These are phyloP conservation scores for Centroberyx gerrardi DNA, from an alignment of 2,797 vertebrate species.

Conservation along the genomic window DNA sequence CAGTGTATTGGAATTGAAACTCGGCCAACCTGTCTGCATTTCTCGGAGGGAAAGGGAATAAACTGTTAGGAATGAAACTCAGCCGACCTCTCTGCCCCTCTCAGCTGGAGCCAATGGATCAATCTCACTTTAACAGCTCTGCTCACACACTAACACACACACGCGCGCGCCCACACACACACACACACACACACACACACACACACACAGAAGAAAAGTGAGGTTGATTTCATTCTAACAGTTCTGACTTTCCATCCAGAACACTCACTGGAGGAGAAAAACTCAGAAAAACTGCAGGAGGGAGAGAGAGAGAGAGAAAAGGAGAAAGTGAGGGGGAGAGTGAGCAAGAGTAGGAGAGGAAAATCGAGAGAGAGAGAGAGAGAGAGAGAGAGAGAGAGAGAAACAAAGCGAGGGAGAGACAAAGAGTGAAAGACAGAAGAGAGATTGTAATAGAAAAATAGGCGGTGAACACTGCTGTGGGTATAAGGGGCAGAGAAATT, in stretches of 20 bases:
- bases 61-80: conserved; percentile 56
- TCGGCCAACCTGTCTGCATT: conserved; percentile 40
- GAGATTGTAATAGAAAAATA: background rate
- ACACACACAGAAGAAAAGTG: conserved; percentile 19
- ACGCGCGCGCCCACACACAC: conserved; percentile 2
- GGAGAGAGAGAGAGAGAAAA: conserved; percentile 12
- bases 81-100: conserved; percentile 53
- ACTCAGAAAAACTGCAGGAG: conserved; percentile 40
- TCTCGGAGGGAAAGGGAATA: conserved; percentile 30
- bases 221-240: conserved; percentile 63
- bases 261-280: conserved; percentile 51
- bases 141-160: conserved; percentile 8
- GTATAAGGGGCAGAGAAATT: background rate
- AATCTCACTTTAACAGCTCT: conserved; percentile 75
- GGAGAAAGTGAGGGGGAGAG: conserved; percentile 3
- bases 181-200: conserved; percentile 17
- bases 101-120: conserved; percentile 74
- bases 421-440: background rate
- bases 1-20: conserved; percentile 33
- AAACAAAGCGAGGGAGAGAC: conserved; percentile 7
- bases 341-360: background rate
- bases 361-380: background rate
- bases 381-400: conserved; percentile 21
- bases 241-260: conserved; percentile 68
- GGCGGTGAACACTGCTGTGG: background rate